Evolutionary conservation across 2,113 vertebrate genomes (phyloP).

Genomic region (Tamias sibiricus): DNA sequence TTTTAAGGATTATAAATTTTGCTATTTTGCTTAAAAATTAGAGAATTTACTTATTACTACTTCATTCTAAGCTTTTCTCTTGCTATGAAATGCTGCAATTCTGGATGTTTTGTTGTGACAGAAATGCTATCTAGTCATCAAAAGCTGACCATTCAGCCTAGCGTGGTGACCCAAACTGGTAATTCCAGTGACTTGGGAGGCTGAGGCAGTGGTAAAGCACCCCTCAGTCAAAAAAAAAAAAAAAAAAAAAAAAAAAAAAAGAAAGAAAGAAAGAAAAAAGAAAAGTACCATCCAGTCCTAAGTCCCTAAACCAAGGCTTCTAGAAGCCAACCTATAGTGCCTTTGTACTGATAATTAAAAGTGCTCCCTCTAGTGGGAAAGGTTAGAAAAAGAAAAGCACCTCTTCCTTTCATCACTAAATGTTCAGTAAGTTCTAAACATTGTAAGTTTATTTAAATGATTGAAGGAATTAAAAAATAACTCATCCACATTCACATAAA

Average conservation of each 20-base stretch:
- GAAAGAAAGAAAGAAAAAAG: too few relatives aligned
- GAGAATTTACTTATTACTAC: background rate
- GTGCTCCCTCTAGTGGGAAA: background rate
- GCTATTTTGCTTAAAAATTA: constrained; percentile 14
- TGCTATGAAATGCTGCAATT: background rate
- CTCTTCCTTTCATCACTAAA: background rate
- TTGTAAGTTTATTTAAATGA: constrained; percentile 3
- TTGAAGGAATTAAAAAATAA: background rate
- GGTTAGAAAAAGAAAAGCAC: background rate
- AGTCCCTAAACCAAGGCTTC: background rate
- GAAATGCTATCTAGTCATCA: background rate
- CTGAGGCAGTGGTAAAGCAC: too few relatives aligned
- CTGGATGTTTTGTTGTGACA: background rate
- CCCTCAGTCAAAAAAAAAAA: too few relatives aligned
- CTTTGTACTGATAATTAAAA: background rate
- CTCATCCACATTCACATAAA: background rate
- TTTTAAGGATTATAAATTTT: constrained; percentile 2
- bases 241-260: too few relatives aligned
- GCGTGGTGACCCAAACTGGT: too few relatives aligned
- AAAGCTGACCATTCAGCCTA: background rate
- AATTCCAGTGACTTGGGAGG: too few relatives aligned
- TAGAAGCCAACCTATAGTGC: too few relatives aligned
- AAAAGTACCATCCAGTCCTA: background rate
- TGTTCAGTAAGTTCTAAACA: background rate
- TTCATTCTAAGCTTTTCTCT: background rate